Percentiles rank a stretch among this genome's conserved stretches.
Evolutionary conservation across 2,113 vertebrate genomes (phyloP).

Genomic region (Lamprotornis superbus): DNA sequence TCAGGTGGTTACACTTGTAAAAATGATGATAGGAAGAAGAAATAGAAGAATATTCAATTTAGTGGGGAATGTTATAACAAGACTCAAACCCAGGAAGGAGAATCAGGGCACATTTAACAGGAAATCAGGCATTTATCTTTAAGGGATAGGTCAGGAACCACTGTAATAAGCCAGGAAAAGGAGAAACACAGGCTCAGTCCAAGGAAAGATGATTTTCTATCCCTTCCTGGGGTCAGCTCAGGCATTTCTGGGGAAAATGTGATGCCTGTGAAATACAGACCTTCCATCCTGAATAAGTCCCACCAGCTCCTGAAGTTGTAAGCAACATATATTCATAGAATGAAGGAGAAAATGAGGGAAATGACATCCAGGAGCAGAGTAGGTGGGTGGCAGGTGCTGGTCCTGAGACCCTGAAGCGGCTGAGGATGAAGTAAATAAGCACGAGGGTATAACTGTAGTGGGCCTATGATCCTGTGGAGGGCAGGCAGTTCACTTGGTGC

Average conservation of each 20-base stretch:
- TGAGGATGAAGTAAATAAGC: background rate
- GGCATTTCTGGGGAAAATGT: background rate
- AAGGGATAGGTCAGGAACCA: background rate
- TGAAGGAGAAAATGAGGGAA: background rate
- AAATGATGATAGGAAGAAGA: background rate
- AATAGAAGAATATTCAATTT: background rate
- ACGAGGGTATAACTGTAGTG: background rate
- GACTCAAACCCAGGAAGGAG: background rate
- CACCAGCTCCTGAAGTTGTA: background rate
- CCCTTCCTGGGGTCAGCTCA: background rate
- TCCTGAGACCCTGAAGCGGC: background rate
- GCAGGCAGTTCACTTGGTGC: slow-evolving; percentile 44
- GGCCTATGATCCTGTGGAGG: background rate
- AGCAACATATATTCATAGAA: background rate
- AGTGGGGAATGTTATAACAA: background rate
- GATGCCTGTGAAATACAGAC: background rate
- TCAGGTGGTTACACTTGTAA: background rate
- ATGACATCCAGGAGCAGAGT: background rate
- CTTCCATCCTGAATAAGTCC: background rate
- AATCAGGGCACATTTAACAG: background rate
- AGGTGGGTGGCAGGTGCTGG: background rate
- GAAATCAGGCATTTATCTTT: background rate
- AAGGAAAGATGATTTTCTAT: background rate
- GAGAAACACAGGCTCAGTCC: background rate
- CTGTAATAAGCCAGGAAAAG: background rate